A percentile compares a stretch with the other conserved stretches of the same genome.
Conservation (phyloP, 2,797 vertebrate genomes). For the Pseudopleuronectes americanus region DNA sequence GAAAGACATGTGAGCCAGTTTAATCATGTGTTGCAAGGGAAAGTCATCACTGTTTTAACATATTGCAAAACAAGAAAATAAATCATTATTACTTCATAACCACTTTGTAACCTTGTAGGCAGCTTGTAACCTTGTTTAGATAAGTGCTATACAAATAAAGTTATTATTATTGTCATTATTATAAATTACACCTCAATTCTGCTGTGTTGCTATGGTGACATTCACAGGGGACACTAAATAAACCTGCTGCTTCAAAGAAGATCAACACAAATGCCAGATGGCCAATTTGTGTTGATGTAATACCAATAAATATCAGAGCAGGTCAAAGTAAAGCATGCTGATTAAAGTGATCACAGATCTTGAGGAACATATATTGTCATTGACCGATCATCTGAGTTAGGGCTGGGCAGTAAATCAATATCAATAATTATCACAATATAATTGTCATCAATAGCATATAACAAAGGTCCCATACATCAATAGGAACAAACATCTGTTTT, state of each 20-base stretch:
- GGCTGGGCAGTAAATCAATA: too few relatives aligned
- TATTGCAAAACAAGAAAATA: conserved; percentile 17
- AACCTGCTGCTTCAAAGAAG: conserved; percentile 57
- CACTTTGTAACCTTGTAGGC: too few relatives aligned
- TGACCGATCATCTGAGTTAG: too few relatives aligned
- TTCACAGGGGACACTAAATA: conserved; percentile 49
- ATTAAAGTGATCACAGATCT: conserved; percentile 27
- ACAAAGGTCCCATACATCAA: too few relatives aligned
- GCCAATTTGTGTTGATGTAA: conserved; percentile 48
- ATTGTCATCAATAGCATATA: too few relatives aligned
- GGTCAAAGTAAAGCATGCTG: conserved; percentile 28
- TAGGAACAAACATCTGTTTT: too few relatives aligned
- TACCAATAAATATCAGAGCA: conserved; percentile 54
- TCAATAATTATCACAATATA: too few relatives aligned
- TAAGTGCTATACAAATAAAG: too few relatives aligned
- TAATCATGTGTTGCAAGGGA: conserved; percentile 47
- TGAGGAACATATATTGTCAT: too few relatives aligned
- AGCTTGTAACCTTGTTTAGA: too few relatives aligned
- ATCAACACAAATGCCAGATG: conserved; percentile 52
- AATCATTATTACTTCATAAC: too few relatives aligned
- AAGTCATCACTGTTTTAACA: conserved; percentile 35
- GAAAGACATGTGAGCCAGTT: conserved; percentile 60
- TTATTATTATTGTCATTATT: background rate
- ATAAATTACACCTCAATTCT: conserved; percentile 56
- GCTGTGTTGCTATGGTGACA: conserved; percentile 68